phyloP scores from a whole-genome alignment of 2,113 vertebrate species.

The Dromaius novaehollandiae region DNA sequence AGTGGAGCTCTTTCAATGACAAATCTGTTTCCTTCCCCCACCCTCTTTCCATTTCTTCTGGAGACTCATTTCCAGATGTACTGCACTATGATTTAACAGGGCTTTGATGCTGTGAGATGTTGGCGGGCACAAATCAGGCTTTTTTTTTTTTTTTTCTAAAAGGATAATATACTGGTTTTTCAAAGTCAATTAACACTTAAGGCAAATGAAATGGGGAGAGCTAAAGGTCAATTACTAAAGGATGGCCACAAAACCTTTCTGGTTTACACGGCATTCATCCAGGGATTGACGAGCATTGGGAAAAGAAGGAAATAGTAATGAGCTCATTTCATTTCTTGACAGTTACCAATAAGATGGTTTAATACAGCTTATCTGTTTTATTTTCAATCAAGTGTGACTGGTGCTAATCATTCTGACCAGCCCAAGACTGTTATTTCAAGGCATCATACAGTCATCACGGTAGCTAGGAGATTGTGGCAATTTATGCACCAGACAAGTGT shows the following conservation, averaged over 20 bases:
- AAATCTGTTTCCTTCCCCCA: not conserved
- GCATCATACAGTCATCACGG: not conserved
- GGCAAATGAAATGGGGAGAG: constrained; percentile 79
- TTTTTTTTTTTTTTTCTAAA: constrained; percentile 63
- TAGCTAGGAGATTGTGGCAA: not conserved
- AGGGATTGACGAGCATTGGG: constrained; percentile 68
- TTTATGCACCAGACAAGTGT: constrained; percentile 10
- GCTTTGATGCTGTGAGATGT: constrained; percentile 77
- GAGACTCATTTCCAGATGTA: constrained; percentile 66
- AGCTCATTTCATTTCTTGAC: constrained; percentile 75
- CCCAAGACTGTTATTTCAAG: not conserved
- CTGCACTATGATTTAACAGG: constrained; percentile 72
- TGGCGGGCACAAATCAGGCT: constrained; percentile 75
- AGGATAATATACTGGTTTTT: constrained; percentile 84
- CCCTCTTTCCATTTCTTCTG: constrained; percentile 37
- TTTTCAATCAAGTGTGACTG: constrained; percentile 31
- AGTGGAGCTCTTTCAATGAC: constrained; percentile 65
- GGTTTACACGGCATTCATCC: constrained; percentile 71
- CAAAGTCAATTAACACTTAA: constrained; percentile 86
- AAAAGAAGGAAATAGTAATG: constrained; percentile 77
- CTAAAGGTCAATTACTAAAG: constrained; percentile 81
- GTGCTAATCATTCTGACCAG: constrained; percentile 1
- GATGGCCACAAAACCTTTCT: constrained; percentile 67
- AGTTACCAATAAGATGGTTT: constrained; percentile 67
- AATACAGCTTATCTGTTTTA: constrained; percentile 66